Base-by-base conservation (phyloP, 2,888 invertebrate genomes). In the Patella depressa region DNA sequence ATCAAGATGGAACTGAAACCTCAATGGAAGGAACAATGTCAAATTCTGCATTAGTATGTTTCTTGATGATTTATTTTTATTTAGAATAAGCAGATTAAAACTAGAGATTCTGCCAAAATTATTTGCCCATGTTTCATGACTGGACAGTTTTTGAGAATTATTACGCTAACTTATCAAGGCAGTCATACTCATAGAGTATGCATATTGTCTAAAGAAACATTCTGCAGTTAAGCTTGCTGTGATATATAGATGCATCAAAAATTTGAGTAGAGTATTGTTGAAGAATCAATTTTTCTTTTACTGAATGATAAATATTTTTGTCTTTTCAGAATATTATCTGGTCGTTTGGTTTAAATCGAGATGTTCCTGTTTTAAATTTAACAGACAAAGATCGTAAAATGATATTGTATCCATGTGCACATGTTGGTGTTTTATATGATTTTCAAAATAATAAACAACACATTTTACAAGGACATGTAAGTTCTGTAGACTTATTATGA, bases 391-490 rank as follows among this genome's bases (percentile, higher is more conserved):
- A 92, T 57, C 92, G 93, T 79, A 93, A 93, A 14, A 87, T 92
- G 1, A 92, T 94, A 17, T 94, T 94, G 88, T 95, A 95, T 86
- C 93, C 94, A 0, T 94, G 94, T 72, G 93, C 94, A 11, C 95
- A 95, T 90, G 93, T 93, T 76, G 94, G 93, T 0, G 92, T 95
- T 12, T 86, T 95, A 0, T 95, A 94, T 89, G 93, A 95, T 91
- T 94, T 94, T 92, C 92, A 92, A 69, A 92, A 92, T 7, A 93
- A 94, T 82, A 85, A 93, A 78, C 94, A 94, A 93, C 92, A 91
- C 85, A 93, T 94, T 83, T 92, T 95, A 69, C 94, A 94, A 86
- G 95, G 95, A 71, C 95, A 95, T 88, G 95, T 95, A 87, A 93
- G 45, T 45, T 45, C 45, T 45, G 45, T 45, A 45, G 45, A 1